Base-by-base conservation (phyloP, 2,113 vertebrate species). In the Eretmochelys imbricata region DNA sequence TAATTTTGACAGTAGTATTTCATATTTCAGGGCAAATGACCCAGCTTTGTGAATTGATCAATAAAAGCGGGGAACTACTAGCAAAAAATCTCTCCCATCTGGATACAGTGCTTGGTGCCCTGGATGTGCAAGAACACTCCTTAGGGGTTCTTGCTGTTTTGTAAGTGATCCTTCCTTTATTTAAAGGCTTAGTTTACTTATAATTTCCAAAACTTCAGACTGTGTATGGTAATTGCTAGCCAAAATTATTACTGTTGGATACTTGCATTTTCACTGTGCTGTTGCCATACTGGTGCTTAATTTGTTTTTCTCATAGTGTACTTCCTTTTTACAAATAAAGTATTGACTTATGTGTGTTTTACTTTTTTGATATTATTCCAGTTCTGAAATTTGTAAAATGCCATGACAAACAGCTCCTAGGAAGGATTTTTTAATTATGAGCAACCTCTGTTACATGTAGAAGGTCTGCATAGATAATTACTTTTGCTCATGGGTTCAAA, bases 51-150 rank as follows among this genome's bases (percentile, higher is more conserved):
- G 99, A 99, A 97, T 97, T 99, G 97, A 99, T 99, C 98, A 99
- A 99, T 98, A 99, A 99, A 98, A 99, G 99, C 6, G 99, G 99
- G 94, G 99, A 99, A 93, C 99, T 99, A 96, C 99, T 99, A 95
- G 99, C 99, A 91, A 99, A 99, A 98, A 99, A 99, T 81, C 98
- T 99, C 94, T 99, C 99, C 86, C 99, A 99, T 87, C 98, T 99
- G 98, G 99, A 99, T 98, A 99, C 99, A 16, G 99, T 99, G 94
- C 99, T 99, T 1, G 99, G 99, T 93, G 99, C 99, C 80, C 98
- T 99, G 97, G 99, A 99, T 97, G 99, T 99, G 88, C 99, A 99
- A 95, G 99, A 99, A 95, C 99, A 99, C 95, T 99, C 99, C 1
- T 96, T 99, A 46, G 99, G 99, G 0, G 99, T 99, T 95, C 98